phyloP scores from a whole-genome alignment of 2,888 invertebrate genomes.

The Euplagia quadripunctaria region DNA sequence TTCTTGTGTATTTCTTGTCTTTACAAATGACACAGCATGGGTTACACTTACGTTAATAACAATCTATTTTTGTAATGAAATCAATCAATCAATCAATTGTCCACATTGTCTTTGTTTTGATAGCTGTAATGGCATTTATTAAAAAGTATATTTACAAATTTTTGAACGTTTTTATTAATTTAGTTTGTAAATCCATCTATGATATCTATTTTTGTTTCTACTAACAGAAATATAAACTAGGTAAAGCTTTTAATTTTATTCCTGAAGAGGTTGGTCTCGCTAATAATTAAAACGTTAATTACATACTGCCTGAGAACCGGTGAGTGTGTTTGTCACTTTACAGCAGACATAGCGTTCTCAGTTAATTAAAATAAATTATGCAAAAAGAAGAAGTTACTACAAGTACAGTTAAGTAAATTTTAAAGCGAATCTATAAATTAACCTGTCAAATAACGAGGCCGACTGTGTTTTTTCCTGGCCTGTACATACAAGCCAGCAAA shows the following conservation, averaged over 20 bases:
- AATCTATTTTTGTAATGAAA: neutral
- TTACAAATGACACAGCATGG: too few species aligned
- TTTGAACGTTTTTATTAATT: neutral
- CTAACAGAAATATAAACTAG: neutral
- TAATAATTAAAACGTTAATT: slow-evolving; percentile 30
- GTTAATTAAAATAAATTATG: slow-evolving; percentile 18
- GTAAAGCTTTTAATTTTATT: neutral
- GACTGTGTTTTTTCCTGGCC: too few species aligned
- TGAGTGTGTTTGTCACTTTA: slow-evolving; percentile 27
- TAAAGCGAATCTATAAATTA: neutral
- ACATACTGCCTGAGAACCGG: slow-evolving; percentile 29
- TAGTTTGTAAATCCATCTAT: neutral
- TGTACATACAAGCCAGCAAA: too few species aligned
- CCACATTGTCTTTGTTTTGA: neutral
- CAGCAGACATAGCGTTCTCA: neutral
- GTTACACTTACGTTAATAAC: too few species aligned
- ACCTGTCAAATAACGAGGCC: neutral
- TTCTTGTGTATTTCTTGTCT: neutral
- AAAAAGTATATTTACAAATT: too few species aligned
- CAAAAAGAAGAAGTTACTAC: neutral
- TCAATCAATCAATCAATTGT: neutral
- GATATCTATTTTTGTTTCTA: neutral
- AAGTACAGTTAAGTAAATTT: neutral
- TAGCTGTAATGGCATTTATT: neutral
- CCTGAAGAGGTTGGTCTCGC: neutral